Base-by-base conservation (phyloP, 2,888 invertebrate species). In the Horisme vitalbata region DNA sequence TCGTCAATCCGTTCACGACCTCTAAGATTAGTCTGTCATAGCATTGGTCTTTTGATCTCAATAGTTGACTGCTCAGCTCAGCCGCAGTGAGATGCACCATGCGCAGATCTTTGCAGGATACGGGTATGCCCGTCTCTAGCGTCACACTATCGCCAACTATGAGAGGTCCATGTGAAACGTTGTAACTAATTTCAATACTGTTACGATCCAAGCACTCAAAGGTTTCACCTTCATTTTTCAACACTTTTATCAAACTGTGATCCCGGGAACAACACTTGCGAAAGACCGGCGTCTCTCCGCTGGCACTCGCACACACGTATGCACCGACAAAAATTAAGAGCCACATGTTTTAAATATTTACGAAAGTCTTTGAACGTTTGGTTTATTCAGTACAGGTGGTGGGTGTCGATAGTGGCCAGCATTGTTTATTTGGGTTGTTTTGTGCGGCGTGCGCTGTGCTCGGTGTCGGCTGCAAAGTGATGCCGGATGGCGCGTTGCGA, bases 201-300 rank as follows among this genome's bases (percentile, higher is more conserved):
- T 66, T 66, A 44, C 65, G 68, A 52, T 79, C 68, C 30, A 79
- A 55, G 59, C 90, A 90, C 55, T 76, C 57, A 49, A 72, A 87
- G 23, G 41, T 65, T 33, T 51, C 48, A 26, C 57, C 53, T 37
- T 72, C 68, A 30, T 37, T 36, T 37, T 70, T 64, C 3, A 57
- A 59, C 48, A 79, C 61, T 72, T 75, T 83, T 41, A 82, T 52
- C 31, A 90, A 73, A 62, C 75, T 79, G 52, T 81, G 61, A 52
- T 61, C 61, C 28, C 63, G 65, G 2, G 69, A 65, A 63, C 90
- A 90, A 62, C 90, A 90, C 70, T 88, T 90, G 38, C 74, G 75
- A 61, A 88, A 83, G 59, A 70, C 61, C 38, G 61, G 53, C 21
- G 55, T 52, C 54, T 69, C 64, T 32, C 64, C 63, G 60, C 57